Evolutionary conservation across 2,797 vertebrate species (phyloP), one percentile per base, ranked within the genome.

Genomic region (Mycteria americana): DNA sequence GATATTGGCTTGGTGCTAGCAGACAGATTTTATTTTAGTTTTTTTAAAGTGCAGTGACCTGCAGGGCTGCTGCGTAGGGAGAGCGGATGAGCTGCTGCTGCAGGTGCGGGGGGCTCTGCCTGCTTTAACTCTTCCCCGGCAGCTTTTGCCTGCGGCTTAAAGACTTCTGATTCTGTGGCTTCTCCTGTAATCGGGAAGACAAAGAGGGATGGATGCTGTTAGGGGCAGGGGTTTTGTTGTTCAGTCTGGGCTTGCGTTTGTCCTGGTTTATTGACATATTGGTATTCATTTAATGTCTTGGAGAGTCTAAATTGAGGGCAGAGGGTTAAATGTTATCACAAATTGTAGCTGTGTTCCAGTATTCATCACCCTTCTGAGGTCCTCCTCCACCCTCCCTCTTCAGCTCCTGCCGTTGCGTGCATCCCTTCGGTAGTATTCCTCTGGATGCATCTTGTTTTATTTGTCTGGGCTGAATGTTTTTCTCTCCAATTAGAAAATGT

Each of bases 291-390:
- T 97, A 97, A 80, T 85, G 88, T 93, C 93, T 96, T 87, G 68
- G 77, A 94, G 93, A 88, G 87, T 85, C 95, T 89, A 94, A 97
- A 97, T 96, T 97, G 95, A 95, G 96, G 96, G 93, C 96, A 97
- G 77, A 80, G 95, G 96, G 97, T 97, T 97, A 98, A 97, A 97
- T 90, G 96, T 96, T 96, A 96, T 91, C 95, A 96, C 97, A 97
- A 93, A 95, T 96, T 91, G 94, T 95, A 93, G 95, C 95, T 91
- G 92, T 97, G 96, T 96, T 94, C 78, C 76, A 94, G 89, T 95
- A 96, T 97, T 94, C 94, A 97, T 97, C 94, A 96, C 80, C 85
- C 85, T 95, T 86, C 27, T 1, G 23, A 92, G 92, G 73, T 92
- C 70, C 56, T 91, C 35, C 48, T 76, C 37, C 35, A 22, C 27